Conservation (phyloP, 1,140 invertebrate species). For the Hylaeus anthracinus region DNA sequence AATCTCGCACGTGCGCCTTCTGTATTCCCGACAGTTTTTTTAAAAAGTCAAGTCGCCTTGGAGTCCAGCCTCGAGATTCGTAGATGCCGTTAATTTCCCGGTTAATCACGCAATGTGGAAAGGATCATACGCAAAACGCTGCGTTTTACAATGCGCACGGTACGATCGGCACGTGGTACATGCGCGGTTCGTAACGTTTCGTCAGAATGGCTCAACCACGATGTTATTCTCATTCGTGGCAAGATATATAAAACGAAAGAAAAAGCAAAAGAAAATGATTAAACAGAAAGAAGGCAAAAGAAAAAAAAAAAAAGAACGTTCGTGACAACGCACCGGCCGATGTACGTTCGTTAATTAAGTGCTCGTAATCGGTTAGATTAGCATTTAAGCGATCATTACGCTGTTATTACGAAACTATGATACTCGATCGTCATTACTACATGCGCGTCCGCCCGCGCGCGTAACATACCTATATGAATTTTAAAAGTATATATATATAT, state of each 20-base stretch:
- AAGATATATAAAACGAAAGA: slow-evolving; percentile 20
- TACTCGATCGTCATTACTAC: slow-evolving; percentile 50
- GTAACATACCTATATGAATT: slow-evolving; percentile 50
- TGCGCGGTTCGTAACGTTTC: slow-evolving; percentile 40
- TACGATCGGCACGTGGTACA: slow-evolving; percentile 39
- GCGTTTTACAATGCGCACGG: slow-evolving; percentile 44
- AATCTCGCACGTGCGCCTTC: slow-evolving; percentile 76
- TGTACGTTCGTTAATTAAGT: slow-evolving; percentile 51
- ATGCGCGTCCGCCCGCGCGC: slow-evolving; percentile 15
- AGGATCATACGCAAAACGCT: slow-evolving; percentile 53
- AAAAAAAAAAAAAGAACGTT: slow-evolving; percentile 24
- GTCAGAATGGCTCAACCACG: slow-evolving; percentile 48
- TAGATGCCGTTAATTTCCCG: slow-evolving; percentile 69
- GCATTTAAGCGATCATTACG: slow-evolving; percentile 63
- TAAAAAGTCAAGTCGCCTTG: slow-evolving; percentile 75
- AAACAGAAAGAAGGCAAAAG: slow-evolving; percentile 11
- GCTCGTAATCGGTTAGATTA: slow-evolving; percentile 59
- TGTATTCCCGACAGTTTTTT: slow-evolving; percentile 79
- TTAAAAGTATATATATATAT: slow-evolving; percentile 39
- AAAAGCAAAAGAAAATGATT: not conserved
- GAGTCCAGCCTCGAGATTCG: slow-evolving; percentile 72
- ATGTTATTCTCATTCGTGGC: slow-evolving; percentile 31
- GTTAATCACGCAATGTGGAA: slow-evolving; percentile 67
- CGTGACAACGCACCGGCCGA: slow-evolving; percentile 29
- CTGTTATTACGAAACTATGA: slow-evolving; percentile 46